Conservation (phyloP, 2,113 vertebrate genomes). For the Arenaria interpres region DNA sequence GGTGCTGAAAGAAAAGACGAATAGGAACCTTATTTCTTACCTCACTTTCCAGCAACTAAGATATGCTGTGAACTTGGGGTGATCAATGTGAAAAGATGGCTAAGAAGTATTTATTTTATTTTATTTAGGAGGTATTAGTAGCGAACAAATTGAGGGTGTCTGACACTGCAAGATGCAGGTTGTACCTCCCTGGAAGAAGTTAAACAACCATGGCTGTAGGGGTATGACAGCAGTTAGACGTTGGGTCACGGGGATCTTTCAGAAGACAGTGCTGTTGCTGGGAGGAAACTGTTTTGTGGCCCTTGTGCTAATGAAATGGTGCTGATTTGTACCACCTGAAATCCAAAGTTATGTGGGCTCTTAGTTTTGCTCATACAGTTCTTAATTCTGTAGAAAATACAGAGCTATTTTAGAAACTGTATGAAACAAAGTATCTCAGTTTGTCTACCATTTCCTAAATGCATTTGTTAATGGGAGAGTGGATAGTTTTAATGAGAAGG, state of each 20-base stretch:
- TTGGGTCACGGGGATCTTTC: neutral
- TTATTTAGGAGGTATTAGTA: neutral
- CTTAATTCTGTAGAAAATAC: neutral
- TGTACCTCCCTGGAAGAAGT: neutral
- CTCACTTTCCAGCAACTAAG: neutral
- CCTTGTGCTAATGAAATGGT: neutral
- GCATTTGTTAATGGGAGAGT: neutral
- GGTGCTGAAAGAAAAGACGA: neutral
- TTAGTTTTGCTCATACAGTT: neutral
- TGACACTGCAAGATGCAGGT: neutral
- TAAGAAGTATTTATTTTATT: neutral
- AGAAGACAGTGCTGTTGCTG: neutral
- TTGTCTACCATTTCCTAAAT: neutral
- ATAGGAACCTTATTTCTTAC: neutral
- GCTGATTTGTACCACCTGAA: neutral
- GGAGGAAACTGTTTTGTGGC: neutral
- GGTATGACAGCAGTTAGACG: neutral
- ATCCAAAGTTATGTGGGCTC: neutral
- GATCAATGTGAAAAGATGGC: neutral
- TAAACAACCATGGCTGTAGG: neutral
- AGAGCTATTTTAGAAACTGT: neutral
- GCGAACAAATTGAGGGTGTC: neutral
- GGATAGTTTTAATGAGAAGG: neutral
- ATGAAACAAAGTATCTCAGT: neutral
- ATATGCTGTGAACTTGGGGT: neutral